Base-by-base conservation (phyloP, 1,140 invertebrate species). In the Aphaenogaster ashmeadi region DNA sequence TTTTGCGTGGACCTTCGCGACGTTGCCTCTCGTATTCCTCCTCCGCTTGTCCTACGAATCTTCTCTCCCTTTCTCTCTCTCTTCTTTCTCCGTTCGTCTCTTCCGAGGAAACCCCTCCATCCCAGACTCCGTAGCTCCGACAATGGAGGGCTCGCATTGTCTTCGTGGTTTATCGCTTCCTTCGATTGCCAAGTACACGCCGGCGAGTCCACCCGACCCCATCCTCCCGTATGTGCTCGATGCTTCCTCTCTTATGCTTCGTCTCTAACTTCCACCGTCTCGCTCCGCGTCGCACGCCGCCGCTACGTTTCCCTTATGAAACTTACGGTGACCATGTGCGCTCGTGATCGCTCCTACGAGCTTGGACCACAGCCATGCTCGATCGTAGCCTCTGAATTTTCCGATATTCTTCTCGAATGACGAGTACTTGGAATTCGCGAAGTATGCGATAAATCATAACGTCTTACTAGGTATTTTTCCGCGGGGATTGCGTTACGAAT, bases 141-240 rank as follows among this genome's bases (percentile, higher is more conserved):
- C 92, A 94, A 93, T 93, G 91, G 92, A 91, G 91, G 90, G 78
- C 92, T 90, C 88, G 91, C 92, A 94, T 94, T 94, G 94, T 94
- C 93, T 94, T 94, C 93, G 92, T 94, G 90, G 93, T 94, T 94
- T 94, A 94, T 94, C 92, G 93, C 90, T 94, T 91, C 91, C 91
- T 92, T 92, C 93, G 93, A 93, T 94, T 94, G 93, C 93, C 93
- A 93, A 93, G 92, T 93, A 93, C 92, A 93, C 92, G 91, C 92
- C 88, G 92, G 64, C 91, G 84, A 93, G 87, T 88, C 83, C 50
- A 79, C 74, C 87, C 44, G 72, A 79, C 47, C 27, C 74, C 69
- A 52, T 86, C 62, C 56, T 52, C 64, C 9, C 21, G 15, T 66
- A 27, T 67, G 64, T 52, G 58, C 66, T 27, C 86, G 64, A 52